Conservation (phyloP, 1,140 invertebrate genomes). For the Drosophila tsacasi region DNA sequence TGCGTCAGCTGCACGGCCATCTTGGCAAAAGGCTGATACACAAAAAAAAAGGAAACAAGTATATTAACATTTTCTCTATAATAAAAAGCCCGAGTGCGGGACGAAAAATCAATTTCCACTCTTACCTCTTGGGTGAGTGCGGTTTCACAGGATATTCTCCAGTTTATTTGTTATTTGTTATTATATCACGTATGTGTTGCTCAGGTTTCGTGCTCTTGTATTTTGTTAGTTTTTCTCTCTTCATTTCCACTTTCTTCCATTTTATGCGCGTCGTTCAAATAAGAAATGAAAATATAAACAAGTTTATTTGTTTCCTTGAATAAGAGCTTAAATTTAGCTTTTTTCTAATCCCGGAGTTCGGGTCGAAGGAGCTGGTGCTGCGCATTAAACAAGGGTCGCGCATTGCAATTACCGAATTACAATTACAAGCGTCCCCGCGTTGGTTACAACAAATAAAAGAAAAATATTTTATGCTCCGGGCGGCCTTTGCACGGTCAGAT, state of each 20-base stretch:
- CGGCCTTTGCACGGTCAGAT: slow-evolving; percentile 35
- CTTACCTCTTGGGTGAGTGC: slow-evolving; percentile 36
- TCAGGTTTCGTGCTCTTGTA: slow-evolving; percentile 42
- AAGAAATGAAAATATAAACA: slow-evolving; percentile 1
- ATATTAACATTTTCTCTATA: slow-evolving; percentile 31
- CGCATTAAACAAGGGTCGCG: not conserved
- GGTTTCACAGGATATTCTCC: not conserved
- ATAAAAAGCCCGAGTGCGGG: slow-evolving; percentile 14
- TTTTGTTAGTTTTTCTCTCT: slow-evolving; percentile 8
- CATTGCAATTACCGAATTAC: slow-evolving; percentile 20
- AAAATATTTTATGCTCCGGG: slow-evolving; percentile 58
- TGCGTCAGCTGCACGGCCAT: slow-evolving; percentile 77
- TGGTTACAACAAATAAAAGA: slow-evolving; percentile 67
- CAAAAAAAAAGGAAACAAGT: slow-evolving; percentile 1
- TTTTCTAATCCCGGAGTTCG: not conserved
- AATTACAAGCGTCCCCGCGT: slow-evolving; percentile 56
- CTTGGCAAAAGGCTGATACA: slow-evolving; percentile 50
- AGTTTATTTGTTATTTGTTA: slow-evolving; percentile 29
- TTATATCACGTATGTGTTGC: slow-evolving; percentile 47
- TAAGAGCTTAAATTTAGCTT: slow-evolving; percentile 12
- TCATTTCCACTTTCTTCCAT: slow-evolving; percentile 18
- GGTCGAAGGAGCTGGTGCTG: slow-evolving; percentile 18
- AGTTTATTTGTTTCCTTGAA: slow-evolving; percentile 29
- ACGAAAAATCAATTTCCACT: slow-evolving; percentile 44
- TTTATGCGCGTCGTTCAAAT: slow-evolving; percentile 24